Conservation (phyloP, 2,113 vertebrate genomes). For the Turnix velox region DNA sequence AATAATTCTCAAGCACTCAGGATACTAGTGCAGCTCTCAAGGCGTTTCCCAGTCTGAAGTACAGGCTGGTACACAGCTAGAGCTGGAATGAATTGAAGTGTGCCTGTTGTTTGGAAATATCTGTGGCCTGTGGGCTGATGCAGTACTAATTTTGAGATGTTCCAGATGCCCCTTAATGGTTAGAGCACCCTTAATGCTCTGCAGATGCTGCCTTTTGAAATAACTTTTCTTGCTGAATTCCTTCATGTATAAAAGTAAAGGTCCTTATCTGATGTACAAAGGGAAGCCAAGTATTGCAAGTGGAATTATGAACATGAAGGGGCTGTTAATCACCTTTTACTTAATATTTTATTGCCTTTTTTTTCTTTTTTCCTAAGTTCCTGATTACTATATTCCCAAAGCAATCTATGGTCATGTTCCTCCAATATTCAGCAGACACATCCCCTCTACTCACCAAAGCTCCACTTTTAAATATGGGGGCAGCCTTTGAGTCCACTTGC, state of each 20-base stretch:
- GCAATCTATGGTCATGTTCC: not conserved
- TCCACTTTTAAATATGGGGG: not conserved
- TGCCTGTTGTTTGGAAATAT: constrained; percentile 55
- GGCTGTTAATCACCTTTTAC: not conserved
- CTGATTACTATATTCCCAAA: not conserved
- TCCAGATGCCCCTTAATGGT: constrained; percentile 46
- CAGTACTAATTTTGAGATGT: constrained; percentile 40
- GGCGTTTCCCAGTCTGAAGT: not conserved
- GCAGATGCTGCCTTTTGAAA: constrained; percentile 36
- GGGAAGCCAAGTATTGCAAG: not conserved
- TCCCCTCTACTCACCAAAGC: not conserved
- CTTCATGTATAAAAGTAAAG: not conserved
- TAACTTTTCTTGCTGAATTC: not conserved
- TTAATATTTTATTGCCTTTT: not conserved
- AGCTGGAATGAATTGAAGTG: constrained; percentile 33
- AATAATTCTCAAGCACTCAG: not conserved
- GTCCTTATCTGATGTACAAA: not conserved
- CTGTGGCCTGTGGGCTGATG: not conserved
- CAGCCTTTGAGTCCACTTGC: not conserved
- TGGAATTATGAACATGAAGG: not conserved
- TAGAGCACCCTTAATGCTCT: constrained; percentile 17
- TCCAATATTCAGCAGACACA: not conserved
- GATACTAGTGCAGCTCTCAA: not conserved
- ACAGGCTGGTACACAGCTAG: not conserved
- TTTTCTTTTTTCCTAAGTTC: not conserved